Conservation (phyloP, 2,113 vertebrate species). For the Notarius lentiginosus region DNA sequence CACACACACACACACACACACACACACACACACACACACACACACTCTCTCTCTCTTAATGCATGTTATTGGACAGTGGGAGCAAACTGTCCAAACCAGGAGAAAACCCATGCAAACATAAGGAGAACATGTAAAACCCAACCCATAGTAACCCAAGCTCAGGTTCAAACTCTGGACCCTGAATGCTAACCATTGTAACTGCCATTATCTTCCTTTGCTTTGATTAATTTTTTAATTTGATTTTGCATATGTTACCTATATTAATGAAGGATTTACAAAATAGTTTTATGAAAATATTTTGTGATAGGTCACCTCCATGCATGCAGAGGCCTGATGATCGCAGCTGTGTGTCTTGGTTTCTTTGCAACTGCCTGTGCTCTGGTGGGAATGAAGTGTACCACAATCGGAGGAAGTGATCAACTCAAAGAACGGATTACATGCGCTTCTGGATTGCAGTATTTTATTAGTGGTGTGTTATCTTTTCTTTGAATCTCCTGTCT, state of each 20-base stretch:
- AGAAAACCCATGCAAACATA: neutral
- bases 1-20: too few species aligned
- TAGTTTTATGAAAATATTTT: neutral
- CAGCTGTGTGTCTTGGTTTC: slow-evolving; percentile 87
- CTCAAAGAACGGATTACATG: slow-evolving; percentile 86
- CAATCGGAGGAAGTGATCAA: slow-evolving; percentile 87
- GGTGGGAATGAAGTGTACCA: slow-evolving; percentile 97
- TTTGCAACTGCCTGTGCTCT: slow-evolving; percentile 85
- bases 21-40: too few species aligned
- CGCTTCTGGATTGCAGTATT: slow-evolving; percentile 83
- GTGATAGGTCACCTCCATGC: slow-evolving; percentile 90
- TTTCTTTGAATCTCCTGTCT: neutral
- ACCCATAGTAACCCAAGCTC: neutral
- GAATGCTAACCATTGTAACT: neutral
- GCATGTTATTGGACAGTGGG: neutral
- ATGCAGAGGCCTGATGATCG: slow-evolving; percentile 92
- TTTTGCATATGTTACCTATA: neutral
- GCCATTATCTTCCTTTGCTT: neutral
- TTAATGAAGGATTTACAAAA: neutral
- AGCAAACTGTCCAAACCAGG: neutral
- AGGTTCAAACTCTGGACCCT: neutral
- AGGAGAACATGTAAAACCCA: neutral
- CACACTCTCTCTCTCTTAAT: too few species aligned
- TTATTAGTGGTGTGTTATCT: slow-evolving; percentile 82
- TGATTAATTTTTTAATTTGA: neutral